These are phyloP conservation scores for Larimichthys crocea DNA, from an alignment of 2,113 vertebrate species.

Conservation along the genomic window DNA sequence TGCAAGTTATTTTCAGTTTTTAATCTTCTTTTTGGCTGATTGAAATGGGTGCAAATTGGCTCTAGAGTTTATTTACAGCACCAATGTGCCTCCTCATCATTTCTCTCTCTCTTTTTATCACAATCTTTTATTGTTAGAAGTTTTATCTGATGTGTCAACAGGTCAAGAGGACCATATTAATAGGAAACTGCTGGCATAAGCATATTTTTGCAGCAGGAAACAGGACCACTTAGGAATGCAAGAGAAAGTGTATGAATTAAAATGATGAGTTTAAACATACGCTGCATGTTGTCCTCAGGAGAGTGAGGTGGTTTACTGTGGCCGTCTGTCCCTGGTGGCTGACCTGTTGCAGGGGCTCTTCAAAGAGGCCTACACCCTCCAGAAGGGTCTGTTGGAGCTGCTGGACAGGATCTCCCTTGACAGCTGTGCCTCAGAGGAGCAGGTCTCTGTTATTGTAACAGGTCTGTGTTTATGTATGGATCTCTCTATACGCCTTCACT, in stretches of 20 bases:
- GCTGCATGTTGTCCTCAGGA: conserved; percentile 81
- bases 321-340: conserved; percentile 90
- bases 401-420: conserved; percentile 87
- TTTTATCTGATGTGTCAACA: background rate
- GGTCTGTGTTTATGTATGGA: conserved; percentile 76
- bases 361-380: conserved; percentile 93
- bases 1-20: background rate
- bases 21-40: background rate
- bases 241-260: background rate
- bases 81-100: background rate
- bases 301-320: conserved; percentile 91
- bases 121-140: background rate
- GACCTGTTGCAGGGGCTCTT: conserved; percentile 94
- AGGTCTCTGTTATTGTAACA: conserved; percentile 85
- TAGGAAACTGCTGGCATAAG: background rate
- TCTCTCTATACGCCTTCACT: no score
- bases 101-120: background rate
- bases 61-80: background rate
- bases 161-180: background rate
- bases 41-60: background rate
- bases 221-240: background rate
- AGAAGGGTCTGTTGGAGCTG: conserved; percentile 92
- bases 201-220: background rate
- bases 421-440: conserved; percentile 81
- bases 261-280: background rate